Evolutionary conservation across 2,888 invertebrate species (phyloP), one percentile per base, ranked within the genome.

Genomic region (Omphaloscelis lunosa): DNA sequence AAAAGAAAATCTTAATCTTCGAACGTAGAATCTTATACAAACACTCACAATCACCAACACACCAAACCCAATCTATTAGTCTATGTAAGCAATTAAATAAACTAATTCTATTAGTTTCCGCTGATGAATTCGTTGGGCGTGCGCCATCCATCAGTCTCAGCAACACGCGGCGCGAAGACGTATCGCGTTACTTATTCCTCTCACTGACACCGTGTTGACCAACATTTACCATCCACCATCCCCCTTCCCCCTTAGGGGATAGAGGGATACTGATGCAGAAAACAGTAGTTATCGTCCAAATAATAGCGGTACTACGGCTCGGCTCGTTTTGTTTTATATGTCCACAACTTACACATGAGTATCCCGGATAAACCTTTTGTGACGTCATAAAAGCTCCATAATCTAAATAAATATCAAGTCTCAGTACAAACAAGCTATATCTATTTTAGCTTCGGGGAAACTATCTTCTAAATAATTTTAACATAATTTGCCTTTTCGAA

Each of bases 101-200:
- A 85, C 86, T 79, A 80, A 85, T 80, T 83, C 67, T 77, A 79
- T 85, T 81, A 86, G 82, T 79, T 71, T 72, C 65, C 79, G 73
- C 82, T 87, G 89, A 90, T 91, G 88, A 89, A 90, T 89, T 89
- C 78, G 85, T 89, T 89, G 74, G 75, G 81, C 79, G 82, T 85
- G 89, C 83, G 88, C 88, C 89, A 94, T 94, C 92, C 91, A 90
- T 94, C 93, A 94, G 92, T 89, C 92, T 94, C 94, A 93, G 34
- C 29, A 80, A 75, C 93, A 94, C 89, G 88, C 89, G 93, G 92
- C 86, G 90, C 88, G 77, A 91, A 90, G 90, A 91, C 82, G 91
- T 91, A 90, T 91, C 78, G 77, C 41, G 75, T 84, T 86, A 87
- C 84, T 89, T 86, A 85, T 74, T 87, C 72, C 83, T 68, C 77